Evolutionary conservation across 1,140 invertebrate genomes (phyloP), one percentile per base, ranked within the genome.

Genomic region (Globodera ellingtonae): DNA sequence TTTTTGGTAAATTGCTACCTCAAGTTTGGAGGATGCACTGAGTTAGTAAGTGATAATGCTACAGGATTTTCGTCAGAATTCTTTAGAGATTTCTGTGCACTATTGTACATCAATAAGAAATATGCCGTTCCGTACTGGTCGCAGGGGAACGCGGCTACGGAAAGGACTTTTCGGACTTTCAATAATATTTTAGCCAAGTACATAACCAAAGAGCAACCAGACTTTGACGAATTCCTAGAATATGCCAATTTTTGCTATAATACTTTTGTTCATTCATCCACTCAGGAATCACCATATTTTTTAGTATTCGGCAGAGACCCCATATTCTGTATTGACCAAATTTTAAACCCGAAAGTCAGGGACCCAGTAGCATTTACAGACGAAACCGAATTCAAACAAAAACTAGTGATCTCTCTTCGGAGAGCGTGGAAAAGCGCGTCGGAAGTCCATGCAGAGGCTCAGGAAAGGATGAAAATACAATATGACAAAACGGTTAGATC

Each of bases 171-270:
- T 7, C n/a, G 78, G 15, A 81, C 79, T 0, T 59, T 81, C 52
- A 69, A 81, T 44, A 75, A 81, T 56, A 72, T 71, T 15, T 24
- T 81, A 3, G n/a, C 80, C 1, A 81, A 81, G n/a, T 81, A 79
- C 46, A 47, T 81, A 3, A 65, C 8, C 5, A 24, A 65, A 15
- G 70, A 81, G 0, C 18, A 81, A 18, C 35, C 71, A 3, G 79
- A 81, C 18, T 81, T 82, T 52, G 78, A 80, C 21, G 52, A 72
- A 15, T 75, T 48, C n/a, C n/a, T 81, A 47, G 18, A 70, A 8
- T 72, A 21, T 10, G 78, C 70, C 13, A 24, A 24, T n/a, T 81
- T 78, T 65, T 81, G 80, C 21, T 81, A 81, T 66, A 81, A 81
- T 52, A 82, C 80, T 0, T 47, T 65, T 15, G 50, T 81, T 0